phyloP scores from a whole-genome alignment of 2,113 vertebrate genomes.

The Platichthys flesus region DNA sequence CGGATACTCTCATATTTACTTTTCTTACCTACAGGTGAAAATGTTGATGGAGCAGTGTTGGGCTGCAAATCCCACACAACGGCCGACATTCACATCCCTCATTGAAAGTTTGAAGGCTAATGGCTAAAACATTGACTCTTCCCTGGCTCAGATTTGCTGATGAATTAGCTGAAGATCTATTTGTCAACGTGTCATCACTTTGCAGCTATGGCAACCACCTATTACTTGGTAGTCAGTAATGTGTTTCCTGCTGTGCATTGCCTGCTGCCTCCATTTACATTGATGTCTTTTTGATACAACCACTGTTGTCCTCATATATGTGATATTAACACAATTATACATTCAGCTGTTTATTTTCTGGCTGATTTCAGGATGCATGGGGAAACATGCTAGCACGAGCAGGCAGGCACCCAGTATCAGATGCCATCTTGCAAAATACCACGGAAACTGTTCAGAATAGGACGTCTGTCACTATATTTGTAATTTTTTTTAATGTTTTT shows the following conservation, averaged over 20 bases:
- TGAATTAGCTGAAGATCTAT: neutral
- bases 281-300: constrained; percentile 27
- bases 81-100: constrained; percentile 86
- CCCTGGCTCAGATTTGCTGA: constrained; percentile 73
- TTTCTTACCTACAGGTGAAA: constrained; percentile 65
- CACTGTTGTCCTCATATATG: constrained; percentile 9
- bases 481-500: neutral
- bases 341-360: neutral
- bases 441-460: no score
- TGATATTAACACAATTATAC: constrained; percentile 8
- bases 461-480: no score
- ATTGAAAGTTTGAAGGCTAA: constrained; percentile 78
- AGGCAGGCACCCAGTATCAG: neutral
- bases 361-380: no score
- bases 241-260: constrained; percentile 17
- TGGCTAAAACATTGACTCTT: constrained; percentile 60
- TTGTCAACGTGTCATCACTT: constrained; percentile 21
- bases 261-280: constrained; percentile 28
- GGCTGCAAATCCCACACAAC: constrained; percentile 80
- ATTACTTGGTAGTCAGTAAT: constrained; percentile 1
- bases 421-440: no score
- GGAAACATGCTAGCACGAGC: neutral
- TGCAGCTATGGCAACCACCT: constrained; percentile 3
- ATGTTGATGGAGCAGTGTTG: constrained; percentile 89
- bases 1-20: neutral